Evolutionary conservation across 2,888 invertebrate genomes (phyloP).

Genomic region (Conchocele bisecta): DNA sequence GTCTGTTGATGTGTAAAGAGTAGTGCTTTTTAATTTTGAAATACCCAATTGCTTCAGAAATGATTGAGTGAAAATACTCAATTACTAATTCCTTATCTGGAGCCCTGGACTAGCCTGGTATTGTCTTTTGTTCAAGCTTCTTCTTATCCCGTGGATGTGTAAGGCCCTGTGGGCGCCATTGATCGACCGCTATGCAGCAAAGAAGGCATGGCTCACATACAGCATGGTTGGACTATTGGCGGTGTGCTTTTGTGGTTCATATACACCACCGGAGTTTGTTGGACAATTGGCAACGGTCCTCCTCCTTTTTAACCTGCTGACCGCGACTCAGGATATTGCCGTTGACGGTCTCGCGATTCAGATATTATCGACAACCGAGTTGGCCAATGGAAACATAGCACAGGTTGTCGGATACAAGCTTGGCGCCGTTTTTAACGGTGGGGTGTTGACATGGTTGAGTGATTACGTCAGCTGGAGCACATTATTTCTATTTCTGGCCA

Average conservation of each 20-base stretch:
- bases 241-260: slow-evolving; percentile 77
- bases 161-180: slow-evolving; percentile 82
- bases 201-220: slow-evolving; percentile 79
- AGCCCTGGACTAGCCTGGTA: too few relatives aligned
- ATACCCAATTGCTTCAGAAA: too few relatives aligned
- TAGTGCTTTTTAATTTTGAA: too few relatives aligned
- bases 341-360: slow-evolving; percentile 81
- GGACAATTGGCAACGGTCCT: slow-evolving; percentile 68
- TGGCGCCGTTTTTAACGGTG: slow-evolving; percentile 82
- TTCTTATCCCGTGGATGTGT: slow-evolving; percentile 82
- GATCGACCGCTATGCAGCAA: slow-evolving; percentile 80
- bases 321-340: slow-evolving; percentile 82
- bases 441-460: slow-evolving; percentile 76
- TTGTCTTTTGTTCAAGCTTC: slow-evolving; percentile 80
- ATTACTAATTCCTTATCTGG: too few relatives aligned
- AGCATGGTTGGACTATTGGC: slow-evolving; percentile 77
- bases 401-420: slow-evolving; percentile 83
- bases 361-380: slow-evolving; percentile 75
- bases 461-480: slow-evolving; percentile 74
- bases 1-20: too few relatives aligned
- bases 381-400: slow-evolving; percentile 82
- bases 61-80: too few relatives aligned
- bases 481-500: slow-evolving; percentile 74
- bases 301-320: slow-evolving; percentile 79
- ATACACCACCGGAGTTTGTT: slow-evolving; percentile 69